phyloP scores from a whole-genome alignment of 37 sponge, comb jelly and placozoan genomes.

The Geodia barretti region DNA sequence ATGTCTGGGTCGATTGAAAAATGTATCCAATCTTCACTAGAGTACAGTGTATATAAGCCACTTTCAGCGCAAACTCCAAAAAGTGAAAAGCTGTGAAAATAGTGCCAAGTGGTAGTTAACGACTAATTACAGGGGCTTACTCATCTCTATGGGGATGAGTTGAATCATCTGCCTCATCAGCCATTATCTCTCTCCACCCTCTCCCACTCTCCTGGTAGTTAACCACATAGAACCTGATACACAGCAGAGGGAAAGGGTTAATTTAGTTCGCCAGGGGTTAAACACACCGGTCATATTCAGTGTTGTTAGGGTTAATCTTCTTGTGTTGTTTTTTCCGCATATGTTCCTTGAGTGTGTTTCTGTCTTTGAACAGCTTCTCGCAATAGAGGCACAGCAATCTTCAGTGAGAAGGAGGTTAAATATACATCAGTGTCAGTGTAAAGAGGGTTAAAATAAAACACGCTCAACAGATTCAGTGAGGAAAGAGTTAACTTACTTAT shows the following conservation, averaged over 20 bases:
- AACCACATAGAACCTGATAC: constrained; percentile 79
- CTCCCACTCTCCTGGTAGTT: constrained; percentile 86
- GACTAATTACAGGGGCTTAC: not conserved
- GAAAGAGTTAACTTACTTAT: constrained; percentile 32
- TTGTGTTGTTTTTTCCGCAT: constrained; percentile 96
- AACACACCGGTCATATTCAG: constrained; percentile 64
- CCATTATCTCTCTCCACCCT: constrained; percentile 58
- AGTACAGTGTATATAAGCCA: no score
- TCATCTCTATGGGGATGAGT: constrained; percentile 33
- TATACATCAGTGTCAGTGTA: not conserved
- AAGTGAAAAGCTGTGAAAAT: no score
- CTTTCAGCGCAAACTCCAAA: no score
- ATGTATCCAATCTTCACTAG: no score
- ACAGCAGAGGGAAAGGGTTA: no score
- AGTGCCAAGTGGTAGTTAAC: no score
- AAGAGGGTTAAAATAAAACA: not conserved
- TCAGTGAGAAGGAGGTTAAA: not conserved
- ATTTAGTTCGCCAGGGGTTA: no score
- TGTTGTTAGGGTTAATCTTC: constrained; percentile 81
- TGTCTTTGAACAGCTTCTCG: constrained; percentile 77
- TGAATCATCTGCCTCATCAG: constrained; percentile 48
- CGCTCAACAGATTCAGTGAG: no score
- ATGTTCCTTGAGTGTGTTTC: constrained; percentile 86
- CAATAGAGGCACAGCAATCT: constrained; percentile 90
- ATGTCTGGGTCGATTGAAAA: no score